Percentiles rank a stretch among this genome's conserved stretches.
Conservation (phyloP, 2,888 invertebrate genomes). For the Tanytarsus gracilentus region DNA sequence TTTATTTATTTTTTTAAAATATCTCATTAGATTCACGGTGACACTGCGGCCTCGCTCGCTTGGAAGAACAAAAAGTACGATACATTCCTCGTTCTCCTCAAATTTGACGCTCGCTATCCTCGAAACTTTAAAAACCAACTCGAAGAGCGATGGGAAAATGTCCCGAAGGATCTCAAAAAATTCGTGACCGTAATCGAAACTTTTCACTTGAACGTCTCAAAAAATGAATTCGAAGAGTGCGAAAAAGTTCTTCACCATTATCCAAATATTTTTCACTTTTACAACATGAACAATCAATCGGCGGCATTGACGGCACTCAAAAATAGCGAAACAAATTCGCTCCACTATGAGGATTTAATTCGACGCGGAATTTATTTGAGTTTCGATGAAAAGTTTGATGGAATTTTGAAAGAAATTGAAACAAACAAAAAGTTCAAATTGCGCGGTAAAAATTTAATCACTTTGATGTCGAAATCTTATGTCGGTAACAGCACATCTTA, state of each 20-base stretch:
- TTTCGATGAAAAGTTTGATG: background rate
- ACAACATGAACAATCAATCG: background rate
- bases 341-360: background rate
- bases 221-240: background rate
- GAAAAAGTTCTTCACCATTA: background rate
- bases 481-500: background rate
- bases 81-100: background rate
- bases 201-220: background rate
- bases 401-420: background rate
- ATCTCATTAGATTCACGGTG: background rate
- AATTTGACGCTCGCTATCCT: slow-evolving; percentile 1
- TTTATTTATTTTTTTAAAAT: too few species aligned
- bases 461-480: background rate
- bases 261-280: slow-evolving; percentile 1
- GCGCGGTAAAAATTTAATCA: background rate
- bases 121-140: slow-evolving; percentile 1
- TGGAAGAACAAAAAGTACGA: slow-evolving; percentile 1
- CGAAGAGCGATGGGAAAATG: background rate
- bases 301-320: background rate
- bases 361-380: background rate
- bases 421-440: background rate
- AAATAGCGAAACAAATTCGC: background rate
- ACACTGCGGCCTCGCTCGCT: background rate
- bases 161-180: background rate
- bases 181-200: background rate